These are phyloP conservation scores for Huso huso DNA, from an alignment of 2,797 vertebrate genomes.

Conservation along the genomic window DNA sequence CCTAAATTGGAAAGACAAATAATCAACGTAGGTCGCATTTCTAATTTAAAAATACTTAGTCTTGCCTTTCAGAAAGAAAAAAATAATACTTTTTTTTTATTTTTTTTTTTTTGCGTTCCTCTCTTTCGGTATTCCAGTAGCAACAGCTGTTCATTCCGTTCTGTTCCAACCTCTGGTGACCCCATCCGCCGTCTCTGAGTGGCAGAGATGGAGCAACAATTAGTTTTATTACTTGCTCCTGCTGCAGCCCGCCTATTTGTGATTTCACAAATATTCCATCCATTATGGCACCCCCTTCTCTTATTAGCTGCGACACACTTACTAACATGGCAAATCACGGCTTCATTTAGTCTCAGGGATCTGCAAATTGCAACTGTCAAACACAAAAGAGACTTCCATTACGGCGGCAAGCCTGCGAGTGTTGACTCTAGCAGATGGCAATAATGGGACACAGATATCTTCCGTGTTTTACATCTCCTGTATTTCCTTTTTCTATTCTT, in stretches of 20 bases:
- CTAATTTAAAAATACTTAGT: constrained; percentile 68
- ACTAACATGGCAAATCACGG: constrained; percentile 99
- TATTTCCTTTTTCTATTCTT: constrained; percentile 6
- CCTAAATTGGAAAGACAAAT: background rate
- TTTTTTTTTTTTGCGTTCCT: constrained; percentile 30
- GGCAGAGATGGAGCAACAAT: constrained; percentile 87
- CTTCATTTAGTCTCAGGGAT: constrained; percentile 73
- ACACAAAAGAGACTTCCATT: constrained; percentile 21
- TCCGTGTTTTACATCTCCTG: constrained; percentile 9
- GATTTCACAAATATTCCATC: constrained; percentile 97
- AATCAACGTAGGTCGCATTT: constrained; percentile 62
- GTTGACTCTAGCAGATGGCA: constrained; percentile 10
- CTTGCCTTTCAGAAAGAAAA: constrained; percentile 42
- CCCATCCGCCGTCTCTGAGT: constrained; percentile 81
- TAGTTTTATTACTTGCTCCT: constrained; percentile 89
- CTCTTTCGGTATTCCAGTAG: constrained; percentile 66
- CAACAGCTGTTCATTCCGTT: constrained; percentile 88
- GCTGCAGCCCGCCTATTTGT: constrained; percentile 82
- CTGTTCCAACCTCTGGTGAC: constrained; percentile 84
- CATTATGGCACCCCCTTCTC: constrained; percentile 93
- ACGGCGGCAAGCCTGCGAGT: constrained; percentile 6
- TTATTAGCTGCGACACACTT: constrained; percentile 96
- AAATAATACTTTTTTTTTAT: constrained; percentile 11
- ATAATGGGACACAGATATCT: constrained; percentile 12
- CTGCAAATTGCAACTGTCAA: constrained; percentile 45